Evolutionary conservation across 2,888 invertebrate species (phyloP), one percentile per base, ranked within the genome.

Genomic region (Teleogryllus oceanicus): DNA sequence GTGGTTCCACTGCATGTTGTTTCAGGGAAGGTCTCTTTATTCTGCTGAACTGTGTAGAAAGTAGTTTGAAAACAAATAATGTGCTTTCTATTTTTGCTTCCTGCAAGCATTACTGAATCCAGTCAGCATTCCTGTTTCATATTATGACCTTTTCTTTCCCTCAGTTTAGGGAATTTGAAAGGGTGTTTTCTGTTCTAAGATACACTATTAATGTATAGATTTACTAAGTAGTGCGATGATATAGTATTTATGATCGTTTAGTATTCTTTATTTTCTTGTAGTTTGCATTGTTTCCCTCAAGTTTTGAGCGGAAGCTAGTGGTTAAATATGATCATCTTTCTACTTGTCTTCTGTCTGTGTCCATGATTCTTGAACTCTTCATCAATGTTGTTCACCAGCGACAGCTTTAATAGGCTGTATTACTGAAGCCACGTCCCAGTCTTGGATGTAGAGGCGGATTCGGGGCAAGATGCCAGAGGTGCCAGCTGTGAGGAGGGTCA

Each of bases 381-480:
- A 62, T 62, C 62, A n/a, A 62, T 62, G 62, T 62, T 62, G 62
- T 62, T 62, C n/a, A n/a, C 62, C 62, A 62, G 62, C 62, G 62
- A n/a, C 62, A 62, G 62, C 62, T 62, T 62, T 62, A 62, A 13
- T 62, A 62, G 62, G 62, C 62, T 18, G 62, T 62, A 18, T 62
- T 62, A 62, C 62, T 62, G 62, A 62, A 62, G 62, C 62, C 62
- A 18, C 62, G n/a, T 62, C 62, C 62, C 62, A 62, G 62, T 62
- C 62, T 18, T n/a, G 13, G 62, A 62, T 62, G 13, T 62, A 62
- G 62, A 62, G 62, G 62, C 13, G 62, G 62, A 62, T n/a, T 62
- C 62, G 62, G 62, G 37, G 62, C n/a, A n/a, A 62, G 16, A 62
- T 62, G 62, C 62, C 62, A 62, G 13, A 18, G 62, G 62, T 62